Conservation (phyloP, 2,113 vertebrate genomes). For the Platichthys flesus region DNA sequence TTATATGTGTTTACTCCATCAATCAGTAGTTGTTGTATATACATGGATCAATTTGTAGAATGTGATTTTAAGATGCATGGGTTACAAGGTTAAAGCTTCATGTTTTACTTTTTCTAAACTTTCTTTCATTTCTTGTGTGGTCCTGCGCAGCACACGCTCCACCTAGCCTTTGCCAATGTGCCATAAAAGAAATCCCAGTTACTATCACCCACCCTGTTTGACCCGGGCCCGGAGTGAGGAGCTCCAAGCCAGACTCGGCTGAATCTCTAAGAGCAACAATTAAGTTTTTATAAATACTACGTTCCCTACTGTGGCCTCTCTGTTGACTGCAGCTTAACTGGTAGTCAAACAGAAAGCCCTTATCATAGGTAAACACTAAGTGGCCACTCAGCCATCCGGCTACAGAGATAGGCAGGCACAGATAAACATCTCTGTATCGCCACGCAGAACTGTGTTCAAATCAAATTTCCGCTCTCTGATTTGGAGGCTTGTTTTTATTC, state of each 20-base stretch:
- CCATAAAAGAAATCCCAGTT: slow-evolving; percentile 4
- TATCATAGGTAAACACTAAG: slow-evolving; percentile 76
- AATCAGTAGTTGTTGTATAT: no score
- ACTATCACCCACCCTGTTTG: slow-evolving; percentile 4
- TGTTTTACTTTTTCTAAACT: not conserved
- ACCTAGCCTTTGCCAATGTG: not conserved
- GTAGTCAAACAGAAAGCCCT: slow-evolving; percentile 70
- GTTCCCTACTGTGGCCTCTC: slow-evolving; percentile 48
- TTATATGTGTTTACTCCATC: no score
- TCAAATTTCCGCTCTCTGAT: slow-evolving; percentile 73
- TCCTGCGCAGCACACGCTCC: not conserved
- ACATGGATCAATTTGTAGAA: no score
- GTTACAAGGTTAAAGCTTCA: not conserved
- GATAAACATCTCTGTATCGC: slow-evolving; percentile 72
- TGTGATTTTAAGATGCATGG: no score
- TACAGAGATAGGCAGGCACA: slow-evolving; percentile 57
- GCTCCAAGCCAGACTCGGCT: slow-evolving; percentile 1
- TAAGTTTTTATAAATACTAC: slow-evolving; percentile 29
- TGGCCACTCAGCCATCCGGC: slow-evolving; percentile 69
- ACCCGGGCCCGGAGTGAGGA: not conserved
- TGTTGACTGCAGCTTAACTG: slow-evolving; percentile 63
- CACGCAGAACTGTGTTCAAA: slow-evolving; percentile 65
- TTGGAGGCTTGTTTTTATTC: slow-evolving; percentile 74
- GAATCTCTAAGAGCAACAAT: slow-evolving; percentile 30
- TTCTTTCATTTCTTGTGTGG: not conserved